These are phyloP conservation scores for Coluber constrictor DNA, from an alignment of 2,797 vertebrate genomes.

Conservation along the genomic window DNA sequence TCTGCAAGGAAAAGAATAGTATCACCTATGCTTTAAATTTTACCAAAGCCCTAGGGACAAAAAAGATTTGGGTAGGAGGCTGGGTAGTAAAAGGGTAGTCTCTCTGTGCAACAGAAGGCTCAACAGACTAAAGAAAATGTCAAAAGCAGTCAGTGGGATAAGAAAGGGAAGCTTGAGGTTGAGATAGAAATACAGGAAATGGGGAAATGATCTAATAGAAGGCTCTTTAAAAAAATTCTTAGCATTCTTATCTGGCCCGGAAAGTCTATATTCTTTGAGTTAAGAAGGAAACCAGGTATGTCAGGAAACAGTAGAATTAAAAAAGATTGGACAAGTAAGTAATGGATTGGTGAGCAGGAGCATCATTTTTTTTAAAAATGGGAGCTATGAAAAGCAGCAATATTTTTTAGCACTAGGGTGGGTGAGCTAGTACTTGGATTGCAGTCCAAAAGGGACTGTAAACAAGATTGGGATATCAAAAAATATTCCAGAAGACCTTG, in stretches of 20 bases:
- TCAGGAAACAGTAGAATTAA: neutral
- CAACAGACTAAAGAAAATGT: neutral
- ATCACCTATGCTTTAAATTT: neutral
- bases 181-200: neutral
- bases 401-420: neutral
- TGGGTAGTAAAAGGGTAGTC: neutral
- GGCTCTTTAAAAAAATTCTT: neutral
- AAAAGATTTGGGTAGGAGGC: neutral
- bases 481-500: neutral
- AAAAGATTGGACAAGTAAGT: neutral
- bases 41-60: neutral
- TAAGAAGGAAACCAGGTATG: neutral
- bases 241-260: neutral
- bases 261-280: neutral
- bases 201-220: neutral
- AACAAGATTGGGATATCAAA: neutral
- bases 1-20: neutral
- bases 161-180: neutral
- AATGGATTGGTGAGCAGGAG: neutral
- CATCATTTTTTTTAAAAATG: neutral
- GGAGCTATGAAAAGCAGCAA: neutral
- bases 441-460: neutral
- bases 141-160: neutral
- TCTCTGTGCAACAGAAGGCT: neutral
- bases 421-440: neutral